Base-by-base conservation (phyloP, 2,888 invertebrate genomes). In the Meliscaeva auricollis region DNA sequence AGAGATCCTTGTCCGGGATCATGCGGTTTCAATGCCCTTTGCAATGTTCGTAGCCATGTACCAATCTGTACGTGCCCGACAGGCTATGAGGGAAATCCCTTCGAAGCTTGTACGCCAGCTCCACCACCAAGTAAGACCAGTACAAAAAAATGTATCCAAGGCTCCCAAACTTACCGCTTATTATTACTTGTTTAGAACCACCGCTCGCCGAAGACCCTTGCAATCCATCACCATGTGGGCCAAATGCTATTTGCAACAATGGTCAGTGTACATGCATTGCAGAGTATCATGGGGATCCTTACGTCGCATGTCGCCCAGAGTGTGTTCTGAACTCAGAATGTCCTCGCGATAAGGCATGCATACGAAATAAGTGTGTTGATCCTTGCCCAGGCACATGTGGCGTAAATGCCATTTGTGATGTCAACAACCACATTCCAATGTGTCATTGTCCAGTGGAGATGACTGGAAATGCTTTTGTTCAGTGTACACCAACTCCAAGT, bases 371-470 rank as follows among this genome's bases (percentile, higher is more conserved):
- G 92, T 96, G 96, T 89, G 92, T 92, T 79, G 95, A 96, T 90
- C 96, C 96, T 17, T 96, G 96, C 90, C 92, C 93, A 2, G 94
- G 95, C 79, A 94, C 94, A 17, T 96, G 96, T 90, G 96, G 96
- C 3, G 89, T 92, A 0, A 94, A 94, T 90, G 95, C 96, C 11
- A 93, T 95, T 89, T 97, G 97, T 89, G 93, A 95, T 35, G 96
- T 96, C 2, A 94, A 95, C 44, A 96, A 94, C 89, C 96, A 96
- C 89, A 93, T 94, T 15, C 94, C 96, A 20, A 94, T 94, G 90
- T 94, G 94, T 89, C 93, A 93, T 88, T 94, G 96, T 90, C 88
- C 92, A 48, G 88, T 90, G 76, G 94, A 94, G 30, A 94, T 93
- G 89, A 93, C 93, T 50, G 96, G 96, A 72, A 94, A 96, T 93